phyloP scores from a whole-genome alignment of 64 coral and sea anemone species.

The Porites lutea region DNA sequence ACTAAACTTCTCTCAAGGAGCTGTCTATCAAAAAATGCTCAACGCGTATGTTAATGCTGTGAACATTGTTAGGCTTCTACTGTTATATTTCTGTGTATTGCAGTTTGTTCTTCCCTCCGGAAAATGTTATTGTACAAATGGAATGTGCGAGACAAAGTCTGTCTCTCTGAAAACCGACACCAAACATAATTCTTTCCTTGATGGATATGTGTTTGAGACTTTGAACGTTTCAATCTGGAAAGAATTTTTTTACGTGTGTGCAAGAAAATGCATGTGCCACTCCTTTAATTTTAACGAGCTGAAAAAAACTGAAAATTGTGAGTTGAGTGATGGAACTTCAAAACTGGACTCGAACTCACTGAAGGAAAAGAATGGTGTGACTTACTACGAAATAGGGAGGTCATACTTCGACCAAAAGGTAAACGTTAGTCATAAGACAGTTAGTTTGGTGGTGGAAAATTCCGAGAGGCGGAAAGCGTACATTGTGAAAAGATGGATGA shows the following conservation, averaged over 20 bases:
- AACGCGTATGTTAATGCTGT: no score
- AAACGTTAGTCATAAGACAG: neutral
- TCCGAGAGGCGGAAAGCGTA: no score
- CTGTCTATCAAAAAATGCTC: neutral
- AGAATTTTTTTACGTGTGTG: neutral
- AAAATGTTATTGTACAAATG: neutral
- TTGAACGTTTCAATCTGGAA: neutral
- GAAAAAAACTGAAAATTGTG: slow-evolving; percentile 2
- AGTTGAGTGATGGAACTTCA: neutral
- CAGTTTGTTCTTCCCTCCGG: neutral
- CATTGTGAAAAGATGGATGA: no score
- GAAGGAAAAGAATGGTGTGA: neutral
- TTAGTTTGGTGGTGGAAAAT: no score
- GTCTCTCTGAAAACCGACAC: neutral
- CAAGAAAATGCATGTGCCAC: neutral
- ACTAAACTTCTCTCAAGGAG: no score
- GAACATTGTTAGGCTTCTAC: neutral
- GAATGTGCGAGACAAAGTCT: neutral
- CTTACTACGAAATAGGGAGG: neutral
- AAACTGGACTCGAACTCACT: neutral
- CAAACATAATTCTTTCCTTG: neutral
- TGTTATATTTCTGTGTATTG: neutral
- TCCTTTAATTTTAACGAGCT: slow-evolving; percentile 13
- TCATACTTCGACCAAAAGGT: slow-evolving; percentile 7
- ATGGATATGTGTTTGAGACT: neutral